Evolutionary conservation across 2,797 vertebrate species (phyloP).

Genomic region (Zonotrichia albicollis): DNA sequence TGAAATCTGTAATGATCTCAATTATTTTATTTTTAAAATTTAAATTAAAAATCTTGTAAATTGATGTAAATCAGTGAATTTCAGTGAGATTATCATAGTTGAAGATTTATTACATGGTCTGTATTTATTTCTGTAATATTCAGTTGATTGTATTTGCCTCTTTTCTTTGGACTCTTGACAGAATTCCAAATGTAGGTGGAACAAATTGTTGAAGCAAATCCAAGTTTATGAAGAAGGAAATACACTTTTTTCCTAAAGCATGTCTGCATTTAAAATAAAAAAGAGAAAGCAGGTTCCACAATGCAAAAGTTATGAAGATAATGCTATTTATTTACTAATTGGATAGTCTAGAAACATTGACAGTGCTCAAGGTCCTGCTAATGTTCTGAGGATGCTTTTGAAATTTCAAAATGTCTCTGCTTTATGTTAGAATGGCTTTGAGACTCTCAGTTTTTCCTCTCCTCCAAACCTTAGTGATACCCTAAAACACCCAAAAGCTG

Average conservation of each 20-base stretch:
- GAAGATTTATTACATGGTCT: background rate
- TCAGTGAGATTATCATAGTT: background rate
- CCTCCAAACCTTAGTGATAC: rapidly evolving
- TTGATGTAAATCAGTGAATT: background rate
- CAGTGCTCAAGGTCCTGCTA: background rate
- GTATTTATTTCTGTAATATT: background rate
- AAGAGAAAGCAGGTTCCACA: background rate
- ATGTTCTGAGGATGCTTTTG: background rate
- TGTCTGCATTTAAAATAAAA: background rate
- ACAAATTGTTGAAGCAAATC: background rate
- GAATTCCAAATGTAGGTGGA: background rate
- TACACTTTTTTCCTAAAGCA: background rate
- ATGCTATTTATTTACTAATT: background rate
- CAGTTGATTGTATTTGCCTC: background rate
- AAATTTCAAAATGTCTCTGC: background rate
- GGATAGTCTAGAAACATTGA: rapidly evolving
- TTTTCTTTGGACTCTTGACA: background rate
- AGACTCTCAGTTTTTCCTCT: background rate
- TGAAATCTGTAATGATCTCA: background rate
- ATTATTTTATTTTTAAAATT: background rate
- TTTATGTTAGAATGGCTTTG: background rate
- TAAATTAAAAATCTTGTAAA: background rate
- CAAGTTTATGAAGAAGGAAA: background rate
- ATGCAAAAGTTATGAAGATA: background rate
- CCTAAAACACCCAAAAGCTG: background rate